Base-by-base conservation (phyloP, 2,888 invertebrate genomes). In the Cantharis rufa region DNA sequence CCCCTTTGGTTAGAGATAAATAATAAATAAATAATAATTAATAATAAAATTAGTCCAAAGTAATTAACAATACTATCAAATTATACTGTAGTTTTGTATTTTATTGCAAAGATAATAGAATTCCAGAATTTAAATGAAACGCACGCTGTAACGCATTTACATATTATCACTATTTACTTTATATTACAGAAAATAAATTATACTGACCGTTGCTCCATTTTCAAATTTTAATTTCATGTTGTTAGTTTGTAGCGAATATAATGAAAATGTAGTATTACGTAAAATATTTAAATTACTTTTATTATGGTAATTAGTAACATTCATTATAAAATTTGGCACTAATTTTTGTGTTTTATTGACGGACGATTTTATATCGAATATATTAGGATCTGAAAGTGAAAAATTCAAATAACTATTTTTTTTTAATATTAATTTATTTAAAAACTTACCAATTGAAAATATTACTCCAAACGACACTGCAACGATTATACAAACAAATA, bases 381-480 rank as follows among this genome's bases (percentile, higher is more conserved):
- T 27, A 15, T 24, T 71, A 15, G 71, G 16, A 15, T 71, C 71
- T 71, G 62, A 71, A 71, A 71, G n/a, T 9, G 7, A 48, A n/a
- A 48, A 5, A 48, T n/a, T 48, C n/a, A 48, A 48, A 48, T 48
- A 7, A n/a, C 2, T n/a, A 5, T 13, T 32, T 32, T 28, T 21
- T 4, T 4, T 7, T 27, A 13, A 32, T 24, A 24, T 24, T 9
- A 63, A 24, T 68, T 68, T 27, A 13, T 62, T n/a, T n/a, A 10
- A 24, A 63, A 18, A 13, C 74, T 84, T 80, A 86, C 86, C 86
- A 72, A 86, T 69, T 3, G 84, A 81, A 72, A 84, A 83, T 74
- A 82, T 84, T 70, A 87, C 79, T 27, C 86, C 87, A 76, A 84
- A 85, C 24, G 78, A 78, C 16, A 87, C 79, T 0, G 86, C 87